Conservation (phyloP, 1,140 invertebrate species). For the Leptinotarsa lineolata region DNA sequence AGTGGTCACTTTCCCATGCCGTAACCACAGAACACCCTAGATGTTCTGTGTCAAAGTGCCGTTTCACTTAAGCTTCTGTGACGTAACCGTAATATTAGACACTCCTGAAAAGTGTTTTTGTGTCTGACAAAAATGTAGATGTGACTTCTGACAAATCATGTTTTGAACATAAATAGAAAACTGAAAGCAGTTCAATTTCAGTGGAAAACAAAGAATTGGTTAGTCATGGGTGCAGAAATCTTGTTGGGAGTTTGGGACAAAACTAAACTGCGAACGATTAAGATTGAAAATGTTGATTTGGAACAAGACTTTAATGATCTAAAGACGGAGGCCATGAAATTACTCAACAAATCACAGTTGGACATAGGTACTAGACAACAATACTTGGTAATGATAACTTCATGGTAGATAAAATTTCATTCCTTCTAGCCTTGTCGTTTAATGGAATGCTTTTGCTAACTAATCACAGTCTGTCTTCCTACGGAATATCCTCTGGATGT, state of each 20-base stretch:
- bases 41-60: too few relatives aligned
- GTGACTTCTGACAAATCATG: too few relatives aligned
- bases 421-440: slow-evolving; percentile 60
- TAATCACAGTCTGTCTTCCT: slow-evolving; percentile 57
- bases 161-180: too few relatives aligned
- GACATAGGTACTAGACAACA: not conserved
- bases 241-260: slow-evolving; percentile 38
- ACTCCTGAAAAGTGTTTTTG: too few relatives aligned
- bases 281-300: slow-evolving; percentile 60
- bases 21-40: too few relatives aligned
- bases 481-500: slow-evolving; percentile 60
- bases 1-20: too few relatives aligned
- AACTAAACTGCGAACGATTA: slow-evolving; percentile 54
- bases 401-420: not conserved
- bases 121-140: too few relatives aligned
- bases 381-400: not conserved
- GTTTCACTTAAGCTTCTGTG: too few relatives aligned
- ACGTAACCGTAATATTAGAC: too few relatives aligned
- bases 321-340: not conserved
- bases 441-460: slow-evolving; percentile 62
- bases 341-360: not conserved
- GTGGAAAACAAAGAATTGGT: not conserved
- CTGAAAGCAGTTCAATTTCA: too few relatives aligned
- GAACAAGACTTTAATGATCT: slow-evolving; percentile 56
- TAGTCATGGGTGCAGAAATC: slow-evolving; percentile 31